Conservation (phyloP, 2,113 vertebrate genomes). For the Bufo bufo region DNA sequence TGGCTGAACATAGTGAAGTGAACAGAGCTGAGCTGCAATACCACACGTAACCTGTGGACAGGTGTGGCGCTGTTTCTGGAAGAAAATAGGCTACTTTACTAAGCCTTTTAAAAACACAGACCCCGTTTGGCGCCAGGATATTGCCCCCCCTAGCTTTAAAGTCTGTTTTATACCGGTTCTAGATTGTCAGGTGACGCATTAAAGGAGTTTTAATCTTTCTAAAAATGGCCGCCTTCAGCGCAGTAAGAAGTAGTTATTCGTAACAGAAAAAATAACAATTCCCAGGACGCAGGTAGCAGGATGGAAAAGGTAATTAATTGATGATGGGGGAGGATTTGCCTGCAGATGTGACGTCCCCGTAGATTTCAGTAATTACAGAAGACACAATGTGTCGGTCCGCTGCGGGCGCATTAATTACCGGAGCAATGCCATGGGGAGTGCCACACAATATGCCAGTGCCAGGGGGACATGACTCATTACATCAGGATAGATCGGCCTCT, state of each 20-base stretch:
- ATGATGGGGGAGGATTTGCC: neutral
- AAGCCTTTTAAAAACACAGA: too few relatives aligned
- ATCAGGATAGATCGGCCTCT: neutral
- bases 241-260: neutral
- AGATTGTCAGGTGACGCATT: too few relatives aligned
- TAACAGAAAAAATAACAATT: neutral
- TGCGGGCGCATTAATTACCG: neutral
- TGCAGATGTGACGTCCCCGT: slow-evolving; percentile 2
- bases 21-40: too few relatives aligned
- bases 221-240: neutral
- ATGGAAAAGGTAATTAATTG: neutral
- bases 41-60: too few relatives aligned
- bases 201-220: too few relatives aligned
- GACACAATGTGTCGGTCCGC: neutral
- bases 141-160: too few relatives aligned
- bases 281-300: neutral
- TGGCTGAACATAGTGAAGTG: too few relatives aligned
- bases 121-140: too few relatives aligned
- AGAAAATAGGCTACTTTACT: too few relatives aligned
- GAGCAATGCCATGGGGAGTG: neutral
- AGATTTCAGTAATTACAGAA: neutral
- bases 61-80: too few relatives aligned
- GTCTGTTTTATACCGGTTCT: too few relatives aligned
- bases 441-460: neutral
- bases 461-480: neutral